These are phyloP conservation scores for Echinops telfairi DNA, from an alignment of 2,113 vertebrate species.

Conservation along the genomic window DNA sequence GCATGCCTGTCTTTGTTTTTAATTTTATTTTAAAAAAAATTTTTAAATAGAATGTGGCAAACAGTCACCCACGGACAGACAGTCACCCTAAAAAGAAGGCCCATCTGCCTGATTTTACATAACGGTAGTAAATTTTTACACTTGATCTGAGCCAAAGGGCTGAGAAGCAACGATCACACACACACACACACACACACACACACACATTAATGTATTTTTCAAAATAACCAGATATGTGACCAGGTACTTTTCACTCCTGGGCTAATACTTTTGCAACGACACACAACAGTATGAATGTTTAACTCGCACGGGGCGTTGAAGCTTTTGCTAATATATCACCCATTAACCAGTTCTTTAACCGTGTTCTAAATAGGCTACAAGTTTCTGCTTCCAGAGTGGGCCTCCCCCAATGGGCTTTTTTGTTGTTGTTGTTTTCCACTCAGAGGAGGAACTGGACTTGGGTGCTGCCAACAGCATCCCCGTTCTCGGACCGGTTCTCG, in stretches of 20 bases:
- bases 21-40: conserved; percentile 22
- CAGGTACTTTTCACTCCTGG: not conserved
- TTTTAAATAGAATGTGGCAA: not conserved
- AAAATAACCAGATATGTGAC: not conserved
- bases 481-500: not conserved
- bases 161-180: too few relatives aligned
- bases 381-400: not conserved
- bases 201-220: not conserved
- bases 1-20: not conserved
- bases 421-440: not conserved
- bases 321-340: not conserved
- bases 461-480: rapidly evolving
- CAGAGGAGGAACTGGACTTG: not conserved
- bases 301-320: not conserved
- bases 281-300: not conserved
- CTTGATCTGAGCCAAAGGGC: too few relatives aligned
- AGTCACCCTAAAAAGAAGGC: not conserved
- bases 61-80: not conserved
- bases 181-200: too few relatives aligned
- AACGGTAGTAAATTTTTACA: not conserved
- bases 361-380: not conserved
- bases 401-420: not conserved
- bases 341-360: conserved; percentile 3
- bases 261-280: not conserved
- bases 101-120: not conserved